phyloP scores from a whole-genome alignment of 2,888 invertebrate species.

The Gastrophysa polygoni region DNA sequence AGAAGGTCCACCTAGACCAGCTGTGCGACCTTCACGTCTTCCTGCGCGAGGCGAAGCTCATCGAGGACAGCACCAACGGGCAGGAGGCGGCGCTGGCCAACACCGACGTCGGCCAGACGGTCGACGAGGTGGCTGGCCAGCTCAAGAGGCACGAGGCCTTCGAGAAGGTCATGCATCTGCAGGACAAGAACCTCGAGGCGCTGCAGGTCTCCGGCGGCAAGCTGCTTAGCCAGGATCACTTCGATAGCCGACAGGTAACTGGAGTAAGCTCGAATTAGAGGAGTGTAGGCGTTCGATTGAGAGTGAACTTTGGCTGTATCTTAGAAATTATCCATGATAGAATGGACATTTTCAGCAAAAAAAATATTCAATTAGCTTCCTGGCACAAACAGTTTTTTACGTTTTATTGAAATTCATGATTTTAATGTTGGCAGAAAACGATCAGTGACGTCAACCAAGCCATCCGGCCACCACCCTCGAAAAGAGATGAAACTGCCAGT shows the following conservation, averaged over 20 bases:
- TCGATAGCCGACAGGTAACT: slow-evolving; percentile 70
- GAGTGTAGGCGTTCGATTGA: too few relatives aligned
- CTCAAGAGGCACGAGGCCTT: slow-evolving; percentile 95
- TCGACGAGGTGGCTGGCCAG: slow-evolving; percentile 81
- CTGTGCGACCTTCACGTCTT: slow-evolving; percentile 93
- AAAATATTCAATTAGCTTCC: too few relatives aligned
- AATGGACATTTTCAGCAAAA: too few relatives aligned
- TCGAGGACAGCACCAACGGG: slow-evolving; percentile 85
- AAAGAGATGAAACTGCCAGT: too few relatives aligned
- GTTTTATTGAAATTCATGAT: too few relatives aligned
- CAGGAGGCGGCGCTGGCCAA: slow-evolving; percentile 80
- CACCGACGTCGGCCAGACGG: slow-evolving; percentile 76
- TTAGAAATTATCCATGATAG: too few relatives aligned
- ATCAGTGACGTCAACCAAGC: too few relatives aligned
- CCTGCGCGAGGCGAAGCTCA: slow-evolving; percentile 89
- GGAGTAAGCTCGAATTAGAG: too few relatives aligned
- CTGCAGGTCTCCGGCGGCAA: slow-evolving; percentile 86
- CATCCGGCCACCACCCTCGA: too few relatives aligned
- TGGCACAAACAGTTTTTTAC: too few relatives aligned
- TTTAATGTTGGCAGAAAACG: too few relatives aligned
- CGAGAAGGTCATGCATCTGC: slow-evolving; percentile 84
- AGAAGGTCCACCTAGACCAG: slow-evolving; percentile 88
- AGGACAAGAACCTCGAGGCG: slow-evolving; percentile 85
- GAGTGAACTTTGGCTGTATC: too few relatives aligned
- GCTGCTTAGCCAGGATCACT: slow-evolving; percentile 88